Evolutionary conservation across 2,113 vertebrate genomes (phyloP).

Genomic region (Varanus salvator): DNA sequence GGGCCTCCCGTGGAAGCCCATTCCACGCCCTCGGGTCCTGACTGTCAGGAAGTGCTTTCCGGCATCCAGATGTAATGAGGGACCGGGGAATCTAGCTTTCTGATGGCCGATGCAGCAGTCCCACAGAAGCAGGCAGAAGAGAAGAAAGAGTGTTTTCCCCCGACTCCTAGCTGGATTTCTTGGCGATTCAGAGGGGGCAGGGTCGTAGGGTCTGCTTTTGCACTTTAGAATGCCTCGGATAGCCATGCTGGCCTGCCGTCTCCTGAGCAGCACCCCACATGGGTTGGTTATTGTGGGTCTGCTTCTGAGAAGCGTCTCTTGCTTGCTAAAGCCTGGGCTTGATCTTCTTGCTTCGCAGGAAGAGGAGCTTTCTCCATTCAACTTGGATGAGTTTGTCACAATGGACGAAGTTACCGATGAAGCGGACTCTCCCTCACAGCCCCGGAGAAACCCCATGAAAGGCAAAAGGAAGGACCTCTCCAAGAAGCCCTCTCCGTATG

Average conservation of each 20-base stretch:
- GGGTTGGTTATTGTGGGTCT: neutral
- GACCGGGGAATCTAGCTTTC: neutral
- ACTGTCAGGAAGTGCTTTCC: too few relatives aligned
- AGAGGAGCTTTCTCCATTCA: slow-evolving; percentile 80
- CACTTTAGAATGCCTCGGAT: too few relatives aligned
- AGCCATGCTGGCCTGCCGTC: neutral
- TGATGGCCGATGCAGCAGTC: neutral
- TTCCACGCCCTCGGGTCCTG: too few relatives aligned
- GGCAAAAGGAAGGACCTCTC: slow-evolving; percentile 72
- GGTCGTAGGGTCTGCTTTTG: neutral
- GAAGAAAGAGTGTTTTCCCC: too few relatives aligned
- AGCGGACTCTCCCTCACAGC: slow-evolving; percentile 30
- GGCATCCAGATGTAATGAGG: neutral
- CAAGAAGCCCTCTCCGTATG: slow-evolving; percentile 34
- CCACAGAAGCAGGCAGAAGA: neutral
- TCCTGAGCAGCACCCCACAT: neutral
- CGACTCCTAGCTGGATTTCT: too few relatives aligned
- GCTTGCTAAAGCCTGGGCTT: neutral
- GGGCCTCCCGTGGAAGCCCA: too few relatives aligned
- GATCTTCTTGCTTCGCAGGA: slow-evolving; percentile 38
- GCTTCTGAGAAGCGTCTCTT: too few relatives aligned
- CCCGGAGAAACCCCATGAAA: slow-evolving; percentile 55
- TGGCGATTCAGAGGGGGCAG: too few relatives aligned
- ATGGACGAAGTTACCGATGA: slow-evolving; percentile 89
- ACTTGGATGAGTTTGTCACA: slow-evolving; percentile 89